Conservation (phyloP, 2,888 invertebrate genomes). For the Pandemis cinnamomeana region DNA sequence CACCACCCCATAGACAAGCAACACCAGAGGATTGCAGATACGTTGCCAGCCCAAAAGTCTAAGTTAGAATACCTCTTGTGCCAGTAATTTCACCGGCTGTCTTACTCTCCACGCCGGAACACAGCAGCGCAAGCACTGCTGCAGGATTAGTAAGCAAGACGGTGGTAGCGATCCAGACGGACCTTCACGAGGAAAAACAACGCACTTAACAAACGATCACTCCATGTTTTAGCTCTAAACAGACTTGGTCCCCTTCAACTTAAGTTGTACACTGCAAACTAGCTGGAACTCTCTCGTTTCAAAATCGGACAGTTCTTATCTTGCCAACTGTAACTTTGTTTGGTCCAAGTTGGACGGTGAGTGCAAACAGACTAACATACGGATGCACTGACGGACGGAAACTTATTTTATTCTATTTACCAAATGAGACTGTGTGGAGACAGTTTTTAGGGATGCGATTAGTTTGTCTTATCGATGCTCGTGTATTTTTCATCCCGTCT, state of each 20-base stretch:
- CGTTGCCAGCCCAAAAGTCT: too few relatives aligned
- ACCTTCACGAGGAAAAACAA: too few relatives aligned
- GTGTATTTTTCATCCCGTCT: not conserved
- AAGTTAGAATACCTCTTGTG: too few relatives aligned
- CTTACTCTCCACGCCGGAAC: too few relatives aligned
- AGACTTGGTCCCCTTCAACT: not conserved
- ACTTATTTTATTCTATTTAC: constrained; percentile 29
- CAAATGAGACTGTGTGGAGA: constrained; percentile 15
- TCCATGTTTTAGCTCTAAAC: not conserved
- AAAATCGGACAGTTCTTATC: not conserved
- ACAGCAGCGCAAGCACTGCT: too few relatives aligned
- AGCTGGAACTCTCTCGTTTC: not conserved
- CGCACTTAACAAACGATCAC: not conserved
- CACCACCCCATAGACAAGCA: too few relatives aligned
- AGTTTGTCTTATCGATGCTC: not conserved
- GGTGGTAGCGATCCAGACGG: too few relatives aligned
- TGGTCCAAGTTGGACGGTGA: not conserved
- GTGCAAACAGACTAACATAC: constrained; percentile 5
- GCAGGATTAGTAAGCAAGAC: too few relatives aligned
- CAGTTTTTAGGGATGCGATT: constrained; percentile 11
- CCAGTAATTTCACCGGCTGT: too few relatives aligned
- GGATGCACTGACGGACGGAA: constrained; percentile 12
- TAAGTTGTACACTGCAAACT: not conserved
- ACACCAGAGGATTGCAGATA: too few relatives aligned
- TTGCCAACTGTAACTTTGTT: not conserved